These are phyloP conservation scores for Leptatherina wallacei DNA, from an alignment of 2,797 vertebrate genomes.

Conservation along the genomic window DNA sequence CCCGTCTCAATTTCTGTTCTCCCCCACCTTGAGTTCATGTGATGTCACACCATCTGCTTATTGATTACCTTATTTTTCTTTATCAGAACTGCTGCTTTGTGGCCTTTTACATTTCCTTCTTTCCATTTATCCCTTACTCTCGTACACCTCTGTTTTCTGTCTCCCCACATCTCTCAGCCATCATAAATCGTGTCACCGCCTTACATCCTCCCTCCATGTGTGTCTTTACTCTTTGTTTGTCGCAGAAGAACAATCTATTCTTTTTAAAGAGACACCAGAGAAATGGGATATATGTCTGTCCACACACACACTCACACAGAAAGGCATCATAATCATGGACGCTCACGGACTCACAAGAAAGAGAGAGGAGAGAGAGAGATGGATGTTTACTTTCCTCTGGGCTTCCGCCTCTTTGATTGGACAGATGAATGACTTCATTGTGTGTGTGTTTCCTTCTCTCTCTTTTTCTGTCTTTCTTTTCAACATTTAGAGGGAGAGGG, in stretches of 20 bases:
- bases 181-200: conserved; percentile 67
- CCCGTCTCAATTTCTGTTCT: background rate
- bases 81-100: conserved; percentile 4
- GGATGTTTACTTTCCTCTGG: conserved; percentile 75
- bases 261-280: conserved; percentile 80
- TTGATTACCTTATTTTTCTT: conserved; percentile 13
- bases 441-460: conserved; percentile 50
- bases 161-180: conserved; percentile 33
- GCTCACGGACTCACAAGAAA: conserved; percentile 61
- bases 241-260: conserved; percentile 75
- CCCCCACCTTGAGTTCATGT: conserved; percentile 29
- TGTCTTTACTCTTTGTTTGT: conserved; percentile 72
- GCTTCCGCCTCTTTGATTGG: conserved; percentile 80
- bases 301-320: conserved; percentile 55
- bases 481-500: conserved; percentile 18
- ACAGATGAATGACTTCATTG: conserved; percentile 80
- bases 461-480: conserved; percentile 27
- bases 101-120: conserved; percentile 4
- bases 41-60: conserved; percentile 34
- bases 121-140: conserved; percentile 13
- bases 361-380: conserved; percentile 60
- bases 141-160: conserved; percentile 41
- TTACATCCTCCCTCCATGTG: conserved; percentile 28
- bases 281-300: conserved; percentile 65
- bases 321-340: conserved; percentile 72